Conservation (phyloP, 2,797 vertebrate species). For the Chromis chromis region DNA sequence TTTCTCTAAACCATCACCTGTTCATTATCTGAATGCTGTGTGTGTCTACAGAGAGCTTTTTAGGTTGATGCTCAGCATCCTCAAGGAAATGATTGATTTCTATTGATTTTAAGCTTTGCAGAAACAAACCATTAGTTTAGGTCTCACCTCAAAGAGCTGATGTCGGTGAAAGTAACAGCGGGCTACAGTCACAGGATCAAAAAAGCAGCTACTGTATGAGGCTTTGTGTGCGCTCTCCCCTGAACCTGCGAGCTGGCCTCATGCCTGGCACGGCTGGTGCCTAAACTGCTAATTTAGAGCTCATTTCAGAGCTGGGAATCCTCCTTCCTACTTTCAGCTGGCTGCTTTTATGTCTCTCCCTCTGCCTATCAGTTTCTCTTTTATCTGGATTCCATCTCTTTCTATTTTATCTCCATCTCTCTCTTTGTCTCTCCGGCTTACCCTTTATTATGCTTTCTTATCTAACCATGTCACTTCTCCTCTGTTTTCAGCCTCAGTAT, state of each 20-base stretch:
- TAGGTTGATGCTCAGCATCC: not conserved
- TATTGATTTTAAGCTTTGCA: conserved; percentile 3
- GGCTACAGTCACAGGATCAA: conserved; percentile 4
- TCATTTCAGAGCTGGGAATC: conserved; percentile 49
- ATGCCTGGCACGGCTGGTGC: conserved; percentile 38
- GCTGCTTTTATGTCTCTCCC: conserved; percentile 44
- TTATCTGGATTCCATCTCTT: conserved; percentile 68
- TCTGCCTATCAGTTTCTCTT: conserved; percentile 56
- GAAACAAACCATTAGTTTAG: not conserved
- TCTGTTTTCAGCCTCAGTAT: conserved; percentile 66
- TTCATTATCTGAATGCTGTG: conserved; percentile 1
- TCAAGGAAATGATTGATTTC: not conserved
- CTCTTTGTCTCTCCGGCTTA: conserved; percentile 60
- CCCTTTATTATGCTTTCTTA: conserved; percentile 66
- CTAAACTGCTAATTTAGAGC: conserved; percentile 61
- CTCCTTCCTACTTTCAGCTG: conserved; percentile 43
- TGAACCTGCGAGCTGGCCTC: conserved; percentile 50
- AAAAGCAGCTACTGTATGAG: not conserved
- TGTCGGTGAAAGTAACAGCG: not conserved
- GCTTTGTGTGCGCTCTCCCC: conserved; percentile 26
- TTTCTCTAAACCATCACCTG: not conserved
- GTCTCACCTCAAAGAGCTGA: not conserved
- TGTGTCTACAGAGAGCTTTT: not conserved
- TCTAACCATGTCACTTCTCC: conserved; percentile 67
- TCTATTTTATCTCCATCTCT: conserved; percentile 61